Base-by-base conservation (phyloP, 2,888 invertebrate species). In the Hipparchia semele region DNA sequence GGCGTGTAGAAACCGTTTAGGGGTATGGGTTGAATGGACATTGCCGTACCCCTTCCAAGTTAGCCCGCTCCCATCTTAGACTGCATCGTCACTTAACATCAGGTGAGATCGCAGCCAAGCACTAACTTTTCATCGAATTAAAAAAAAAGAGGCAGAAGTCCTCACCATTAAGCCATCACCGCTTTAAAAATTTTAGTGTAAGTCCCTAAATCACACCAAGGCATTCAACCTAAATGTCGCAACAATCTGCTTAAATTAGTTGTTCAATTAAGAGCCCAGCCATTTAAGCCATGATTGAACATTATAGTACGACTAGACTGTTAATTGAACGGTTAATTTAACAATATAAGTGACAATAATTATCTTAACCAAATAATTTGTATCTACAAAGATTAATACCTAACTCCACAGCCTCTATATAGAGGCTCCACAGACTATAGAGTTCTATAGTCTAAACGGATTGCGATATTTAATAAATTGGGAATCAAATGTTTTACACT, bases 271-370 rank as follows among this genome's bases (percentile, higher is more conserved):
- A 12, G 23, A 13, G 65, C 23, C 65, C 6, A 12, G 51, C 10
- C 12, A 45, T 60, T 60, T 45, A 5, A 60, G 60, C 45, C 45
- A 39, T 60, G n/a, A 12, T 45, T 60, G 4, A 5, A 23, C 64
- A 64, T 33, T 65, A 53, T 13, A 53, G 33, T 53, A 53, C 2
- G 10, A 23, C 64, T 12, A 49, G 10, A 23, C 65, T 33, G 23
- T 23, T 64, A 65, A 65, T 65, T 53, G 65, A 65, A 65, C 53
- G 23, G 33, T 6, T 53, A 33, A 33, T 65, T 33, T 49, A 13
- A 64, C 51, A 23, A 33, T 6, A 65, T 53, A 10, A 10, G 9
- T 65, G 62, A 46, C 62, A 62, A 46, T 33, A 62, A 46, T 33
- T 39, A 59, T 56, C 7, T 8, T 56, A 2, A 6, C 13, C 56